A percentile compares a stretch with the other conserved stretches of the same genome.
Conservation (phyloP, 2,113 vertebrate species). For the Machaerirhynchus nigripectus region DNA sequence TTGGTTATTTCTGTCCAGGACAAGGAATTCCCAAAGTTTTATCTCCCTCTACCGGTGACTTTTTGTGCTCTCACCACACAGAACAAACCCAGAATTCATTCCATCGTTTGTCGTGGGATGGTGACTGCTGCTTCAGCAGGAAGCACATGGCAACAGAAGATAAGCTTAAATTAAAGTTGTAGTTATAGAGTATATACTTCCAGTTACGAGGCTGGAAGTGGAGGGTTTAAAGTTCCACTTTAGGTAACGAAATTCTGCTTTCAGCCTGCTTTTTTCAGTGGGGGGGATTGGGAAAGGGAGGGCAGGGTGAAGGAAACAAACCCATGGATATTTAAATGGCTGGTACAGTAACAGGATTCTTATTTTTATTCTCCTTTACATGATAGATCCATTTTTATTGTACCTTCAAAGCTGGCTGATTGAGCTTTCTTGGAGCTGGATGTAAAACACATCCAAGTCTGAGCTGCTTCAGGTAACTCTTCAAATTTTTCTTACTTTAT, state of each 20-base stretch:
- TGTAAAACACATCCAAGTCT: neutral
- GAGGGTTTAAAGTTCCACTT: neutral
- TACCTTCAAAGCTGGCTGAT: neutral
- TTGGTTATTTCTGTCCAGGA: fast-evolving
- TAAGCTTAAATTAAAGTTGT: neutral
- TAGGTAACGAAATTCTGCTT: neutral
- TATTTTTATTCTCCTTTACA: neutral
- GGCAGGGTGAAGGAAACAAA: neutral
- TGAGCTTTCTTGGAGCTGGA: neutral
- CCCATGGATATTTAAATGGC: fast-evolving
- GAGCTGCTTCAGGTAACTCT: neutral
- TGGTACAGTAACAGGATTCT: neutral
- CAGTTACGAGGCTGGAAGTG: neutral
- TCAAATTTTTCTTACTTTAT: neutral
- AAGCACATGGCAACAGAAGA: neutral
- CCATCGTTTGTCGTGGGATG: fast-evolving
- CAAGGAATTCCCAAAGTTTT: neutral
- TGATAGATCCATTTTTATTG: neutral
- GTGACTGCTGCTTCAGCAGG: neutral
- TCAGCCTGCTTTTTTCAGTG: neutral
- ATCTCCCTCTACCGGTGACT: slow-evolving; percentile 42
- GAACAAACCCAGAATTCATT: neutral
- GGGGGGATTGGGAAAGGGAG: neutral
- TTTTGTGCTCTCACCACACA: fast-evolving
- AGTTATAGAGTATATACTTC: neutral